These are phyloP conservation scores for Neopelma chrysocephalum DNA, from an alignment of 2,797 vertebrate genomes.

Conservation along the genomic window DNA sequence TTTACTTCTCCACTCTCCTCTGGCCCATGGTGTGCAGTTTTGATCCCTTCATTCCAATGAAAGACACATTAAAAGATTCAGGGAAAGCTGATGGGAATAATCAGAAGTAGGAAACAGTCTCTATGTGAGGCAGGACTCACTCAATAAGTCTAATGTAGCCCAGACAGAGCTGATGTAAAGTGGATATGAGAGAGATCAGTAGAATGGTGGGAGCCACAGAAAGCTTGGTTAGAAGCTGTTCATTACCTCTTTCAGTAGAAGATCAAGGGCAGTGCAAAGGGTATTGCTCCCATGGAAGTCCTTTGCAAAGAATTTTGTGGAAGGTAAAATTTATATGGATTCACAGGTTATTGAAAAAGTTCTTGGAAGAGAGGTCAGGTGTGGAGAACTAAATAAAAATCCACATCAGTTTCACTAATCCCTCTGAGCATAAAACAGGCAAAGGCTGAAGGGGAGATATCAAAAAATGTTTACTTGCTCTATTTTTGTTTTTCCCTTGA, in stretches of 20 bases:
- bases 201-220: neutral
- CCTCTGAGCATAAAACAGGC: neutral
- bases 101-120: neutral
- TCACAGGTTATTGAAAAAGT: neutral
- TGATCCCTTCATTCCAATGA: neutral
- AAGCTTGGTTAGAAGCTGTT: neutral
- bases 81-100: neutral
- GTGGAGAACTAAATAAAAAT: neutral
- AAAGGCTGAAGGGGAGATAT: neutral
- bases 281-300: neutral
- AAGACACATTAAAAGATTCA: neutral
- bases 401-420: neutral
- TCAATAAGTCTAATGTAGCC: neutral
- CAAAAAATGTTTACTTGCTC: neutral
- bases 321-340: neutral
- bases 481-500: neutral
- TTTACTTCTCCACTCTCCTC: neutral
- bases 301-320: neutral
- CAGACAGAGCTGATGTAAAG: neutral
- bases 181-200: neutral
- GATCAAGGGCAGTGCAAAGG: neutral
- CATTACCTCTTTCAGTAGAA: neutral
- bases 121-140: neutral
- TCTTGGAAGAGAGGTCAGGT: neutral
- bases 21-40: fast-evolving